phyloP scores from a whole-genome alignment of 2,113 vertebrate genomes.

The Raja brachyura region DNA sequence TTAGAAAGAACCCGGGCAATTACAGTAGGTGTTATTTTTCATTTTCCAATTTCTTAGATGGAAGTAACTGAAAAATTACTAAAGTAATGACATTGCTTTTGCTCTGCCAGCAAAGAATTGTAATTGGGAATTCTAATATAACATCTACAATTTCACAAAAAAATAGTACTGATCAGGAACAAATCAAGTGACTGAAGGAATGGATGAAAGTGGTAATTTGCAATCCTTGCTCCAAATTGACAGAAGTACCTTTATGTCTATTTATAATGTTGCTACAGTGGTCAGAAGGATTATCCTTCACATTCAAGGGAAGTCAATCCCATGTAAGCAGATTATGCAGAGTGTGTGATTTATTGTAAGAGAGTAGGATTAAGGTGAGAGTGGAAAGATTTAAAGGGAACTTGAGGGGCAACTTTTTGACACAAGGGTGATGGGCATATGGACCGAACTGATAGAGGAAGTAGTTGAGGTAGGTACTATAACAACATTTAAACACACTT shows the following conservation, averaged over 20 bases:
- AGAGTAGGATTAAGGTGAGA: too few species aligned
- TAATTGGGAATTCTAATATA: background rate
- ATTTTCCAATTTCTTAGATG: background rate
- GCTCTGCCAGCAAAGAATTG: background rate
- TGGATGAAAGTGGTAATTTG: background rate
- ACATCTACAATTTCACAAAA: background rate
- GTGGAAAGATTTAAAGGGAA: too few species aligned
- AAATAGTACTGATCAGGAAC: too few species aligned
- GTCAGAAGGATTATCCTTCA: background rate
- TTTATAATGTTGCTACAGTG: background rate
- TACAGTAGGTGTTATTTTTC: background rate
- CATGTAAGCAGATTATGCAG: background rate
- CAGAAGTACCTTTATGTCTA: background rate
- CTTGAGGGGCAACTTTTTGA: too few species aligned
- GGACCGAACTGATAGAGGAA: too few species aligned
- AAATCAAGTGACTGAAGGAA: too few species aligned
- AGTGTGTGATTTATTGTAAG: background rate
- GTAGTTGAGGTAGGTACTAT: too few species aligned
- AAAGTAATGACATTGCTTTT: background rate
- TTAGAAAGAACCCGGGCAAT: background rate
- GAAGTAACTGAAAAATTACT: background rate
- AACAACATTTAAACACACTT: too few species aligned
- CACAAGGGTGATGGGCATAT: too few species aligned
- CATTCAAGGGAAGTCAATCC: background rate
- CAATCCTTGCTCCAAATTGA: background rate